Conservation (phyloP, 2,113 vertebrate species). For the Gambusia holbrooki region DNA sequence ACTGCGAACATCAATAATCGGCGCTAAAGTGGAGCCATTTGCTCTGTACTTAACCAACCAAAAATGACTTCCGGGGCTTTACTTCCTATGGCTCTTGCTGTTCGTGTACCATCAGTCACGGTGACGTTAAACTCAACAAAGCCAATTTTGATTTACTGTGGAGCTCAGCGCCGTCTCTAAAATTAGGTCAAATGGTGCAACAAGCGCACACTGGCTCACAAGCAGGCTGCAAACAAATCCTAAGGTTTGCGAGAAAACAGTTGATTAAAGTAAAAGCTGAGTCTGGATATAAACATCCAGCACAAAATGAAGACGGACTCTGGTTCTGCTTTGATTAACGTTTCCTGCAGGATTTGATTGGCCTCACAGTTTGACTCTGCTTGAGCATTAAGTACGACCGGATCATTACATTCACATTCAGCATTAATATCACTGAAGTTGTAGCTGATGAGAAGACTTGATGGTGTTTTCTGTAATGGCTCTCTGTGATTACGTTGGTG, state of each 20-base stretch:
- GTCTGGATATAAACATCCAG: constrained; percentile 1
- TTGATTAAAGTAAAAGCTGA: constrained; percentile 7
- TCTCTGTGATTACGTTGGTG: neutral
- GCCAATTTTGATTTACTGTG: neutral
- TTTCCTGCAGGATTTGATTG: neutral
- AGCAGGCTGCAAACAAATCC: constrained; percentile 6
- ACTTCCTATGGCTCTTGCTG: neutral
- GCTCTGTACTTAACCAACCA: constrained; percentile 10
- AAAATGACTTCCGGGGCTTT: neutral
- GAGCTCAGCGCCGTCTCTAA: neutral
- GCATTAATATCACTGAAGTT: neutral
- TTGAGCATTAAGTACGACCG: neutral
- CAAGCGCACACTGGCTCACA: neutral
- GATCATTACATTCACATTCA: constrained; percentile 10
- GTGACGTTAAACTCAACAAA: neutral
- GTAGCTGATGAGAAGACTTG: neutral
- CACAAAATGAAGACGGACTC: neutral
- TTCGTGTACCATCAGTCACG: neutral
- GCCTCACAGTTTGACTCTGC: neutral
- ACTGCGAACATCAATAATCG: constrained; percentile 4
- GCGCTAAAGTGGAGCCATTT: neutral
- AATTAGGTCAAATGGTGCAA: constrained; percentile 6
- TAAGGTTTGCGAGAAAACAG: neutral
- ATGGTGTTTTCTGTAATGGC: neutral
- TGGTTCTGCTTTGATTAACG: neutral